Evolutionary conservation across 2,797 vertebrate species (phyloP), one percentile per base, ranked within the genome.

Genomic region (Diplodus puntazzo): DNA sequence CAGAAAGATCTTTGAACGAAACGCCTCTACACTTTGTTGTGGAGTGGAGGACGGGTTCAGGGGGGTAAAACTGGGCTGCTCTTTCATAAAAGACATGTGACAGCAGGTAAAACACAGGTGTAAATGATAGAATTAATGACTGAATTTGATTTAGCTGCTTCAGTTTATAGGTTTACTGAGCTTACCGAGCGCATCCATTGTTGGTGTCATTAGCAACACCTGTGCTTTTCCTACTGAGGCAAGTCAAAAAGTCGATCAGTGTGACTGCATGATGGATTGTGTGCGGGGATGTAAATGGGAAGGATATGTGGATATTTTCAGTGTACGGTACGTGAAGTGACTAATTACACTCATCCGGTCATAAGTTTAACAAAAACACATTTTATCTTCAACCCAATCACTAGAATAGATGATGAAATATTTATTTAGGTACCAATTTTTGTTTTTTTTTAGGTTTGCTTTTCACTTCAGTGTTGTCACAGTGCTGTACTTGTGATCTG

Each of bases 151-250:
- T 30, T 55, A 13, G 3, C 42, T 21, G 59, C 25, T 63, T 21
- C 23, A 54, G 46, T 61, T 50, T 34, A 34, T 8, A 27, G 27
- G 27, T 27, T 27, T 27, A 27, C 27, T 3, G 2, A 27, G 27
- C 27, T 27, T 27, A 4, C 25, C 25, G 3, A 25, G 25, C 23
- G 7, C 14, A 59, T 17, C n/a, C 30, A 13, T 45, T 6, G 3
- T 52, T 61, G 45, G 46, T 30, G 50, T 69, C 55, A 63, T 69
- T 62, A 54, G n/a, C 14, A 75, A 61, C 48, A 60, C 53, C 61
- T 23, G 43, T 48, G 52, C 27, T 23, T 52, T 58, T 75, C 27
- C 25, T 27, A n/a, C 42, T 73, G 52, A 13, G 61, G 39, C 11
- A 42, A 16, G 30, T 13, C 17, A 18, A 43, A 7, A 27, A n/a